A percentile compares a stretch with the other conserved stretches of the same genome.
Evolutionary conservation across 2,888 invertebrate species (phyloP).

Genomic region (Mythimna impura): DNA sequence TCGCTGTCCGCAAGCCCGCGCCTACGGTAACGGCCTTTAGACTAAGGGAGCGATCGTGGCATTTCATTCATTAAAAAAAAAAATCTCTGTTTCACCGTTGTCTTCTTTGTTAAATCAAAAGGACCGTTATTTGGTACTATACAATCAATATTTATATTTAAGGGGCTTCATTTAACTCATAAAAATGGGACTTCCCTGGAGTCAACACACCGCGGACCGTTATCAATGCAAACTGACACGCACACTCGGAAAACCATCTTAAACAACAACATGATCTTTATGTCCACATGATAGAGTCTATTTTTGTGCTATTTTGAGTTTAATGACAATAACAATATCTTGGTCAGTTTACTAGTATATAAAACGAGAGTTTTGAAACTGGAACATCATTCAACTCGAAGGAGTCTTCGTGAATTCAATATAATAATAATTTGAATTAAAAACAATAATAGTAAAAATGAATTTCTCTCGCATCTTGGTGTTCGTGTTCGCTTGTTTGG

Average conservation of each 20-base stretch:
- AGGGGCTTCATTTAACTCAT: not conserved
- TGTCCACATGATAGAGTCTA: not conserved
- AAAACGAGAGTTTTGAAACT: conserved; percentile 25
- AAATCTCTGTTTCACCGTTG: too few species aligned
- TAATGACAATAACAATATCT: not conserved
- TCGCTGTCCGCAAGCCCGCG: too few species aligned
- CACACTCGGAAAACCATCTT: not conserved
- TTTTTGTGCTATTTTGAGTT: conserved; percentile 11
- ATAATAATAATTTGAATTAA: conserved; percentile 29
- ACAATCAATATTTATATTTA: not conserved
- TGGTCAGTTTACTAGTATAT: conserved; percentile 32
- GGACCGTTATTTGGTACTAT: not conserved
- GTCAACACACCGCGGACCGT: conserved; percentile 13
- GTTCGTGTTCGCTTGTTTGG: conserved; percentile 73
- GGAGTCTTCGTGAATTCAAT: conserved; percentile 15
- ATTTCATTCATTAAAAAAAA: not conserved
- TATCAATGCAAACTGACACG: conserved; percentile 34
- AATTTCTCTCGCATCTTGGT: conserved; percentile 75
- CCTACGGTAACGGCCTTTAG: too few species aligned
- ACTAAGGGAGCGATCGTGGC: too few species aligned
- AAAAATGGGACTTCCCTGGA: conserved; percentile 52
- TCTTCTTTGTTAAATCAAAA: not conserved
- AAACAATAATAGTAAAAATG: conserved; percentile 66
- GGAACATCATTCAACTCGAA: conserved; percentile 53
- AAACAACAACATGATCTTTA: conserved; percentile 5